Conservation (phyloP, 1,140 invertebrate genomes). For the Cheumatopsyche charites region DNA sequence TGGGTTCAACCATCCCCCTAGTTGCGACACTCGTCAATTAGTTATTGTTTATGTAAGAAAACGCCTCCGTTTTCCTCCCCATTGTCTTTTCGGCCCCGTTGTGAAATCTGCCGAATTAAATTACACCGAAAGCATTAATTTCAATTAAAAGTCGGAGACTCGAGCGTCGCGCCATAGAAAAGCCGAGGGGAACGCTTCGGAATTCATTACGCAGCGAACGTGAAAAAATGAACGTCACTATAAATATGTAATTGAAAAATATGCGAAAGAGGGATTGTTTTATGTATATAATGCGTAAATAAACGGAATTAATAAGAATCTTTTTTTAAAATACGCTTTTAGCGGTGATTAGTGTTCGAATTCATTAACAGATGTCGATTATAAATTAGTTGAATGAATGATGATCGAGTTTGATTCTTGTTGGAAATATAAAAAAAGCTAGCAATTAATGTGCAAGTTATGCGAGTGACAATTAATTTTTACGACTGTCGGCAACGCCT, state of each 20-base stretch:
- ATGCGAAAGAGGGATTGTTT: neutral
- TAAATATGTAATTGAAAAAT: slow-evolving; percentile 18
- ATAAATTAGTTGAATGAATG: neutral
- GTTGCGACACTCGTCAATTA: slow-evolving; percentile 35
- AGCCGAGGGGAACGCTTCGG: neutral
- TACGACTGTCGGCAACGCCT: neutral
- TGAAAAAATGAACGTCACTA: slow-evolving; percentile 15
- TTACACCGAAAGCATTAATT: slow-evolving; percentile 38
- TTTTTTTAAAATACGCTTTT: neutral
- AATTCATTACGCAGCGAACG: slow-evolving; percentile 7
- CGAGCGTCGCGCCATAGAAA: neutral
- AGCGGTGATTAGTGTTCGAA: neutral
- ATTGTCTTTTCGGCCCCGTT: slow-evolving; percentile 6
- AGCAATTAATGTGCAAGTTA: neutral
- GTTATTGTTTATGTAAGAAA: slow-evolving; percentile 36
- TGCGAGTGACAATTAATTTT: neutral
- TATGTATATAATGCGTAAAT: no score
- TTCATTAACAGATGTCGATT: slow-evolving; percentile 12
- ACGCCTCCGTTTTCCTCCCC: neutral
- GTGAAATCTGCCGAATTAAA: slow-evolving; percentile 38
- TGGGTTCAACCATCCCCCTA: neutral
- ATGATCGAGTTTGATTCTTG: neutral
- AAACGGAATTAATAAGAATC: neutral
- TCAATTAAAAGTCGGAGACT: slow-evolving; percentile 32
- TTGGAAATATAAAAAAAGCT: neutral